Conservation (phyloP, 1,140 invertebrate species). For the Penaeus indicus region DNA sequence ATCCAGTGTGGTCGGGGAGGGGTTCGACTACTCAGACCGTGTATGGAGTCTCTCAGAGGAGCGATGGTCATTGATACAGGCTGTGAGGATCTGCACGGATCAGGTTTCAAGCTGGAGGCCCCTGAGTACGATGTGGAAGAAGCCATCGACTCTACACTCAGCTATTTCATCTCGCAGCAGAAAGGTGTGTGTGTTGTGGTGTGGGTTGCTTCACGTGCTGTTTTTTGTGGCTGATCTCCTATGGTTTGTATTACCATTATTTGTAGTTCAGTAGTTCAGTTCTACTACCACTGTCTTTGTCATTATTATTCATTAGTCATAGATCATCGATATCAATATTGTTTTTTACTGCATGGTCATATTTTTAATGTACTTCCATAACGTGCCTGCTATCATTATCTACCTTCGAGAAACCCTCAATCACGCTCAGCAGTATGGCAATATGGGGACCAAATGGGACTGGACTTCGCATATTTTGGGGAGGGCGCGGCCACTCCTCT, state of each 20-base stretch:
- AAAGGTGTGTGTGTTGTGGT: constrained; percentile 40
- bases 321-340: too few species aligned
- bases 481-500: constrained; percentile 26
- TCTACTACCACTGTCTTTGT: background rate
- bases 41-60: constrained; percentile 41
- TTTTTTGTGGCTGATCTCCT: background rate
- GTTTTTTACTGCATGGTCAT: too few species aligned
- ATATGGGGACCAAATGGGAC: constrained; percentile 46
- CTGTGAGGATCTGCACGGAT: constrained; percentile 52
- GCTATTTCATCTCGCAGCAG: constrained; percentile 42
- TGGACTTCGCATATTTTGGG: constrained; percentile 13
- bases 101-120: constrained; percentile 37
- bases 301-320: background rate
- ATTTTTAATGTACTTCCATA: background rate
- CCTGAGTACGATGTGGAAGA: constrained; percentile 58
- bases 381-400: background rate
- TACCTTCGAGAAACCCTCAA: constrained; percentile 41
- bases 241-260: background rate
- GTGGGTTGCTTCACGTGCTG: background rate
- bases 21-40: constrained; percentile 34
- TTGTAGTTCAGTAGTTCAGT: background rate
- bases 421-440: constrained; percentile 28
- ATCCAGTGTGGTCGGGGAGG: constrained; percentile 18
- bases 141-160: constrained; percentile 47
- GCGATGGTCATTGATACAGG: constrained; percentile 45